Conservation (phyloP, 2,113 vertebrate genomes). For the Ophiodon elongatus region DNA sequence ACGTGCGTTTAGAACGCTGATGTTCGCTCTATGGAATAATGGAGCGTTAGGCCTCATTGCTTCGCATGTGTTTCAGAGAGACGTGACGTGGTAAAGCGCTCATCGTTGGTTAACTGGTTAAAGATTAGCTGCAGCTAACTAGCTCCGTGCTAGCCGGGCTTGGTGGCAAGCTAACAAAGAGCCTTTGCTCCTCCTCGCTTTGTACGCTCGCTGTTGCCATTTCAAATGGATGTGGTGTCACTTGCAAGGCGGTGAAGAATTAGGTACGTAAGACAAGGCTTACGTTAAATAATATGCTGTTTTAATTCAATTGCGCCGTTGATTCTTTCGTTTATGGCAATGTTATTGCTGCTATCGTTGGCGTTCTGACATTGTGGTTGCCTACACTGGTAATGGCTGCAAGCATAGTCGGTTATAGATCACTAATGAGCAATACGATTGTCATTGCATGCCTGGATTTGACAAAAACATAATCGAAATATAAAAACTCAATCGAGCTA, state of each 20-base stretch:
- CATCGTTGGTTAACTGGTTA: constrained; percentile 52
- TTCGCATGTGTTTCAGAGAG: constrained; percentile 17
- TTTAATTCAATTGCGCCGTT: background rate
- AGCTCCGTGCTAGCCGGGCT: constrained; percentile 57
- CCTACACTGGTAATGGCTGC: constrained; percentile 49
- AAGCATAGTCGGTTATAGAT: constrained; percentile 18
- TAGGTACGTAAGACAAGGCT: background rate
- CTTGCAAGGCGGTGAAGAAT: background rate
- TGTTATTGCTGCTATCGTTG: constrained; percentile 19
- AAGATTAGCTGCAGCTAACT: constrained; percentile 71
- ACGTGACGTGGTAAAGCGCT: constrained; percentile 51
- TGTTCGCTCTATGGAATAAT: background rate
- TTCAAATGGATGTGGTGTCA: constrained; percentile 38
- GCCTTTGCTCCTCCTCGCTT: constrained; percentile 68
- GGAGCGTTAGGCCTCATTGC: background rate
- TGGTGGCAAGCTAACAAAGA: constrained; percentile 82
- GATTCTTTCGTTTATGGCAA: background rate
- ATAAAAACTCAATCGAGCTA: background rate
- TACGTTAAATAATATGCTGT: too few relatives aligned
- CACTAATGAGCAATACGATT: constrained; percentile 30
- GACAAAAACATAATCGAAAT: background rate
- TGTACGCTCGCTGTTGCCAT: constrained; percentile 57
- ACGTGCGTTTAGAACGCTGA: background rate
- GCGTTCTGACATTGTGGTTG: constrained; percentile 36
- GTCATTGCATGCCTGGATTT: background rate